phyloP scores from a whole-genome alignment of 2,113 vertebrate species.

The Cromileptes altivelis region DNA sequence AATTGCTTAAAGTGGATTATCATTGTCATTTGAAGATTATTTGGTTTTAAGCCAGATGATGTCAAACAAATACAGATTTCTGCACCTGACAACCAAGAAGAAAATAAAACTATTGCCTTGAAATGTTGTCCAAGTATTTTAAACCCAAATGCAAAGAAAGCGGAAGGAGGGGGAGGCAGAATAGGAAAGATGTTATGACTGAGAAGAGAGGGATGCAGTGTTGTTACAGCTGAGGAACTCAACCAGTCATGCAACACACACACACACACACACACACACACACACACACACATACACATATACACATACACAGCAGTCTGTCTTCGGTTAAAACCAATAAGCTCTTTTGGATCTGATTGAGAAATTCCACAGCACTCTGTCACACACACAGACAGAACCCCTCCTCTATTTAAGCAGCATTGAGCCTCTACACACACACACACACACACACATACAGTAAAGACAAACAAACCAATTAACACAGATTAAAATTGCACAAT shows the following conservation, averaged over 20 bases:
- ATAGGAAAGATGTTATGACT: constrained; percentile 24
- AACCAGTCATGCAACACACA: not conserved
- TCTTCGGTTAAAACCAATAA: constrained; percentile 62
- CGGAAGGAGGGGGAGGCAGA: constrained; percentile 5
- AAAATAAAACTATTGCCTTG: not conserved
- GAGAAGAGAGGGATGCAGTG: constrained; percentile 45
- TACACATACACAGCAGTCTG: constrained; percentile 22
- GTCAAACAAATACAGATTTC: not conserved
- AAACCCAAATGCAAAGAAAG: constrained; percentile 15
- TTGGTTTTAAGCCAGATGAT: not conserved
- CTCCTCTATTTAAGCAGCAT: constrained; percentile 54
- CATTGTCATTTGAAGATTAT: not conserved
- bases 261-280: constrained; percentile 14
- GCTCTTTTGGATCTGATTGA: constrained; percentile 62
- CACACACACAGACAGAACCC: constrained; percentile 52
- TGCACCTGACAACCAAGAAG: not conserved
- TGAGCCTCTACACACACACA: constrained; percentile 32
- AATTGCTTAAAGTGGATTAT: not conserved
- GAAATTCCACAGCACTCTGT: constrained; percentile 68
- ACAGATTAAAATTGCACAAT: constrained; percentile 61
- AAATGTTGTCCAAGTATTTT: not conserved
- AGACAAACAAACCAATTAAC: constrained; percentile 57
- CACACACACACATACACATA: constrained; percentile 20
- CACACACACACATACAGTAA: not conserved
- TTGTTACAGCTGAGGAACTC: constrained; percentile 69